Evolutionary conservation across 2,113 vertebrate genomes (phyloP).

Genomic region (Pomatostomus ruficeps): DNA sequence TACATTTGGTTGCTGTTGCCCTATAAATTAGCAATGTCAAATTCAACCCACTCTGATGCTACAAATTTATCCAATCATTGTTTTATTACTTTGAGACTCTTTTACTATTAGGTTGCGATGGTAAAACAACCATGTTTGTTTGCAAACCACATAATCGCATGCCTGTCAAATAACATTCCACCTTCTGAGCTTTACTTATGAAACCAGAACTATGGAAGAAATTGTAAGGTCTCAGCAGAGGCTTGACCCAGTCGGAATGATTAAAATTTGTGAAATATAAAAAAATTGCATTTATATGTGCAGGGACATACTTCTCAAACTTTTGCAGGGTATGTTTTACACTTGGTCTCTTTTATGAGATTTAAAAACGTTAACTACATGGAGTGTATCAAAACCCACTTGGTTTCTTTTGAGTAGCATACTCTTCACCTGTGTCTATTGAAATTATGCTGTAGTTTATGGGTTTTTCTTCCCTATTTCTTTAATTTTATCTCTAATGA

Average conservation of each 20-base stretch:
- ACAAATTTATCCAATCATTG: neutral
- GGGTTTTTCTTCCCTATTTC: neutral
- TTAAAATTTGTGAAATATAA: neutral
- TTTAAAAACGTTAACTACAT: neutral
- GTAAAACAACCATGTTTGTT: neutral
- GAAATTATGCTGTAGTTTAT: neutral
- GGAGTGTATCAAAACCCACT: neutral
- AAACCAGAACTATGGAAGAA: neutral
- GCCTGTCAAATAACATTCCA: neutral
- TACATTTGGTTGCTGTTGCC: accelerated
- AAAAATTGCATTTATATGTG: neutral
- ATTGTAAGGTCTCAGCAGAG: neutral
- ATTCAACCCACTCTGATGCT: neutral
- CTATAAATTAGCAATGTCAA: neutral
- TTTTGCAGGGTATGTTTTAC: neutral
- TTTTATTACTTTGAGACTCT: neutral
- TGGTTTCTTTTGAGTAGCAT: neutral
- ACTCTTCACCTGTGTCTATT: neutral
- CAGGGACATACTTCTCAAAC: neutral
- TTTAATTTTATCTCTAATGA: neutral
- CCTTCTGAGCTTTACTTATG: neutral
- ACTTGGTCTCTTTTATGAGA: neutral
- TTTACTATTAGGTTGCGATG: neutral
- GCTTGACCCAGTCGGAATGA: neutral
- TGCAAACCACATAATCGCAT: neutral